A percentile compares a stretch with the other conserved stretches of the same genome.
phyloP scores from a whole-genome alignment of 1,140 invertebrate species.

The Papilio dardanus region DNA sequence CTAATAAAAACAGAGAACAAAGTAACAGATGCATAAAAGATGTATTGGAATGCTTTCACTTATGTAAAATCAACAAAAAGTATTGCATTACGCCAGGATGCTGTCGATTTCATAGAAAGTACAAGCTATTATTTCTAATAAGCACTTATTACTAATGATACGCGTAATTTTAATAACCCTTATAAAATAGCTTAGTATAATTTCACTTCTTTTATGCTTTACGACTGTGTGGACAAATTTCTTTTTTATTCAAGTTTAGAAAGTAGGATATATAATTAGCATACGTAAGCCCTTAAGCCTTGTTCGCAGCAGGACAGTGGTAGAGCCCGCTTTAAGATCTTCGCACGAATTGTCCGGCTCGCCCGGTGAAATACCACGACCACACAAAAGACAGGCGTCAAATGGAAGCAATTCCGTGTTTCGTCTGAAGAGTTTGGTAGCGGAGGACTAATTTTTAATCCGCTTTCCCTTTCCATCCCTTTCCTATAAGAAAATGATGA shows the following conservation, averaged over 20 bases:
- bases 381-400: no score
- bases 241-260: background rate
- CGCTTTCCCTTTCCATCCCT: no score
- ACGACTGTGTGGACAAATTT: background rate
- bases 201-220: background rate
- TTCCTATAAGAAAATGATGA: no score
- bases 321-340: no score
- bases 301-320: no score
- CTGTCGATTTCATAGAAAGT: background rate
- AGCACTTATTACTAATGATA: slow-evolving; percentile 2
- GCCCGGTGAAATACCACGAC: no score
- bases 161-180: background rate
- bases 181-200: background rate
- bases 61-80: background rate
- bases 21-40: no score
- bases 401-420: no score
- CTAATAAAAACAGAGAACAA: background rate
- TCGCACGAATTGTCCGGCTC: no score
- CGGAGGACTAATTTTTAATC: no score
- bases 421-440: no score
- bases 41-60: background rate
- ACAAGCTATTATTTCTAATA: background rate
- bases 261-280: background rate
- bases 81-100: background rate
- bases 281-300: no score